Conservation (phyloP, 1,140 invertebrate species). For the Neuroterus valhalla region DNA sequence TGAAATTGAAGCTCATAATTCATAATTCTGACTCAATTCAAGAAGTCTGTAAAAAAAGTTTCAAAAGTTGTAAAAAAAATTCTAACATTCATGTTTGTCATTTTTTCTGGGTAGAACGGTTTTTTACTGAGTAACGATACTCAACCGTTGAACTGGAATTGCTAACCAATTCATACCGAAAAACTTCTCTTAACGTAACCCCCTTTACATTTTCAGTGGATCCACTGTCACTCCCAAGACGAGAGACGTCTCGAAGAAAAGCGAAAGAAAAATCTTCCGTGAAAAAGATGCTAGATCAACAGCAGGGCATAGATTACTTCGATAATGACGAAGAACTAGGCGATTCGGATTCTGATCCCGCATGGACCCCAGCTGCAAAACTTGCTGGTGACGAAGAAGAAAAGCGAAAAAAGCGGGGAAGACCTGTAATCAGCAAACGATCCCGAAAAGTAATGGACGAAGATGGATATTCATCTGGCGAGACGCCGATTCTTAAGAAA, state of each 20-base stretch:
- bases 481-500: slow-evolving; percentile 55
- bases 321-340: slow-evolving; percentile 74
- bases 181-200: slow-evolving; percentile 3
- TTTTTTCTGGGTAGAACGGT: too few species aligned
- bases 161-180: neutral
- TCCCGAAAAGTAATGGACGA: slow-evolving; percentile 61
- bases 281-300: slow-evolving; percentile 67
- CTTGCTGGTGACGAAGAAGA: slow-evolving; percentile 66
- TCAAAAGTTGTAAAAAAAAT: too few species aligned
- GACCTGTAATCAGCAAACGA: slow-evolving; percentile 66
- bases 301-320: slow-evolving; percentile 68
- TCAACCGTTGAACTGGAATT: too few species aligned
- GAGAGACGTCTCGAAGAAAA: slow-evolving; percentile 80
- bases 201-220: slow-evolving; percentile 59
- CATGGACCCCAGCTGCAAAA: slow-evolving; percentile 82
- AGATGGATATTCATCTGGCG: slow-evolving; percentile 57
- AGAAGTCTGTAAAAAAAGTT: too few species aligned
- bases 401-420: slow-evolving; percentile 66
- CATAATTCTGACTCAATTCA: too few species aligned
- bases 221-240: slow-evolving; percentile 76
- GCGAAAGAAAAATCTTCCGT: slow-evolving; percentile 79
- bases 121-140: too few species aligned
- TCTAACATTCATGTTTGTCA: too few species aligned
- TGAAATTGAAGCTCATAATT: too few species aligned
- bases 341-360: slow-evolving; percentile 83